Percentiles rank a stretch among this genome's conserved stretches.
Evolutionary conservation across 1,140 invertebrate species (phyloP).

Genomic region (Venturia canescens): DNA sequence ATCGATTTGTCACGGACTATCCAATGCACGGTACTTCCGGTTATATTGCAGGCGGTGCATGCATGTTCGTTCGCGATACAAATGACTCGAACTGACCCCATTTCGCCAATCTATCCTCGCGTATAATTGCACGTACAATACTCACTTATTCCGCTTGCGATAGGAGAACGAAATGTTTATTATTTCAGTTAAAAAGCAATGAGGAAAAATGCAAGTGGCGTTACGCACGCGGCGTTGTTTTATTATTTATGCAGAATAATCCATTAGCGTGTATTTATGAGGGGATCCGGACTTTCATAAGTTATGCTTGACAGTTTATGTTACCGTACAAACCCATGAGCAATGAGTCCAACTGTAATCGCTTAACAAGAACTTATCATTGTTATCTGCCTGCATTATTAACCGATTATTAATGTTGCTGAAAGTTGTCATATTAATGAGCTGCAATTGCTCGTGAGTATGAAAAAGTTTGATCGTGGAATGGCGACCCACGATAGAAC

Average conservation of each 20-base stretch:
- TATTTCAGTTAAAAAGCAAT: background rate
- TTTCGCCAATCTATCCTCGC: background rate
- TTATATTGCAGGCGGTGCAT: background rate
- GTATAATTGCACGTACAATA: background rate
- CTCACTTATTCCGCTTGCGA: slow-evolving; percentile 7
- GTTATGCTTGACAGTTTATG: no score
- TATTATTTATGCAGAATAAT: background rate
- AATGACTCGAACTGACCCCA: background rate
- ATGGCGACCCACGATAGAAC: no score
- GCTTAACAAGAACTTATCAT: no score
- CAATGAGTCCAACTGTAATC: no score
- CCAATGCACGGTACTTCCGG: background rate
- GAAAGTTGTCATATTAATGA: no score
- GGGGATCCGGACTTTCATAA: no score
- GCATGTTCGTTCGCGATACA: background rate
- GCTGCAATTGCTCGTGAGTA: no score
- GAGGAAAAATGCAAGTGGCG: background rate
- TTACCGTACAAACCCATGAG: no score
- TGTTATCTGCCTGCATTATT: no score
- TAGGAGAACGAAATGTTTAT: background rate
- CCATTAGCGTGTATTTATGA: background rate
- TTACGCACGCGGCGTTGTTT: background rate
- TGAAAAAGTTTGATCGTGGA: no score
- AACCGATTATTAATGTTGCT: no score
- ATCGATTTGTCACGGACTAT: background rate